These are phyloP conservation scores for Ectemnius lituratus DNA, from an alignment of 2,888 invertebrate genomes.

Conservation along the genomic window DNA sequence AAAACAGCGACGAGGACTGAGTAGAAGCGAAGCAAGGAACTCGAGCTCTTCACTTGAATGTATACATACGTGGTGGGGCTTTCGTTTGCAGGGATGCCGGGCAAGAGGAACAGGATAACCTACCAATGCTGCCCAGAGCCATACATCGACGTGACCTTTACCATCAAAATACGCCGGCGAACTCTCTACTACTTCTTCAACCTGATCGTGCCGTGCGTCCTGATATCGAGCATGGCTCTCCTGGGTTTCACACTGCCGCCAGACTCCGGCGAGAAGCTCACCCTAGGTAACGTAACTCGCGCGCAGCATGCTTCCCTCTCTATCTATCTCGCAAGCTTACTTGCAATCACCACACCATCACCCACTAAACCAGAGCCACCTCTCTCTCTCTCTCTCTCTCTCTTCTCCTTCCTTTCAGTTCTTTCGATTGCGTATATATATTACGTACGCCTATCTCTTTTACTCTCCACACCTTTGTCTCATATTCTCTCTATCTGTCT, in stretches of 20 bases:
- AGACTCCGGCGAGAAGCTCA: conserved; percentile 97
- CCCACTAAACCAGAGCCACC: conserved; percentile 39
- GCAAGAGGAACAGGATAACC: conserved; percentile 92
- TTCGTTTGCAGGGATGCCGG: conserved; percentile 88
- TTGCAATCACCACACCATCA: conserved; percentile 36
- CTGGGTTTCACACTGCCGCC: conserved; percentile 98
- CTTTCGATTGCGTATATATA: conserved; percentile 30
- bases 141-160: conserved; percentile 97
- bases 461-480: conserved; percentile 1
- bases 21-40: neutral
- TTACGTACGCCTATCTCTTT: conserved; percentile 1
- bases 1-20: too few relatives aligned
- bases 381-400: conserved; percentile 22
- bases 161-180: conserved; percentile 96
- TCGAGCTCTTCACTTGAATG: neutral
- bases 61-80: neutral
- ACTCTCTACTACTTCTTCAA: conserved; percentile 99
- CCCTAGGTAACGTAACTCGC: conserved; percentile 86
- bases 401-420: conserved; percentile 15
- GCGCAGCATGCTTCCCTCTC: conserved; percentile 61
- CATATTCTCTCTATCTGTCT: conserved; percentile 25
- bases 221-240: conserved; percentile 99
- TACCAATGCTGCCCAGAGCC: conserved; percentile 97
- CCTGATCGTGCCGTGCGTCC: conserved; percentile 98
- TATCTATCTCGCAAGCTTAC: too few relatives aligned